Base-by-base conservation (phyloP, 1,140 invertebrate genomes). In the Drosophila willistoni region DNA sequence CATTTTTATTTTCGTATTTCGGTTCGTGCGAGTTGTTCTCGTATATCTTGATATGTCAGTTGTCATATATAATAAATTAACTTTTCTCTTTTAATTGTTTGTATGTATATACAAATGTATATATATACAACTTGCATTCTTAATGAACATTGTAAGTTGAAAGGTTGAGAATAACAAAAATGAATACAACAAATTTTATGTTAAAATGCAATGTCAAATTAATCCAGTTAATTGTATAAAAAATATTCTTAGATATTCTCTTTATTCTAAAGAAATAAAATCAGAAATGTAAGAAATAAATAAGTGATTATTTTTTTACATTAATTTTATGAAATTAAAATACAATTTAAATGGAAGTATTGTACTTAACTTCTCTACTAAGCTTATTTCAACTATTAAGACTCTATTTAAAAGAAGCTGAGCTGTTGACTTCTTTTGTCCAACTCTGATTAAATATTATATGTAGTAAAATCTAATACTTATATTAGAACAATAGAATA, bases 21-120 rank as follows among this genome's bases (percentile, higher is more conserved):
- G 64, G 66, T 64, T 78, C 44, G 39, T 66, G 56, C 25, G 57
- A 81, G 47, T 44, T 67, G 39, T 60, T 29, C 44, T 66, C 71
- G 72, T 86, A 79, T 79, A 83, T 87, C 82, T 79, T 86, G 77
- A 87, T 86, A 82, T 87, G 82, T 70, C 82, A 82, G 79, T 82
- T 86, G 75, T 79, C 71, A 79, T 86, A 71, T 79, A 86, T 86
- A 87, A 86, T 82, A 73, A 64, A 86, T 60, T 41, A 62, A 64
- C 17, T 54, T 62, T 29, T 33, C 33, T 66, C 57, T 67, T 44
- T 39, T 25, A 22, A 22, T 22, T 22, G 19, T 22, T 22, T 22
- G 19, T 22, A 25, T 0, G 22, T 25, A 25, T 0, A 25, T 25
- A 3, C 65, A 56, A 56, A 42, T 36, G 19, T 63, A 67, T 66